A percentile compares a stretch with the other conserved stretches of the same genome.
phyloP scores from a whole-genome alignment of 2,113 vertebrate species.

The Podilymbus podiceps region DNA sequence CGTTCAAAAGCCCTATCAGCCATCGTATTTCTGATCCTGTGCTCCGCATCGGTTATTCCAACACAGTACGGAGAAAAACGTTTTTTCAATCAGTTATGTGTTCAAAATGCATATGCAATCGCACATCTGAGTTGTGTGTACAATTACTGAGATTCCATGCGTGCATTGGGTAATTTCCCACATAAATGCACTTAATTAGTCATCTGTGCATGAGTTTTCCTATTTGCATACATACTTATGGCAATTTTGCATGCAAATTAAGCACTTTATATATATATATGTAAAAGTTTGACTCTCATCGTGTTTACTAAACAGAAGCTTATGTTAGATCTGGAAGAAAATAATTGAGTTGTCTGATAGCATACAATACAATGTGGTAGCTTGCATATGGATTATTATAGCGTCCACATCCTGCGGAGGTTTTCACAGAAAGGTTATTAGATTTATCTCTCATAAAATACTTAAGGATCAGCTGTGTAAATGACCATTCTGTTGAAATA shows the following conservation, averaged over 20 bases:
- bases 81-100: constrained; percentile 49
- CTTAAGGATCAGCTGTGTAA: constrained; percentile 24
- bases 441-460: constrained; percentile 27
- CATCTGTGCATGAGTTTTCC: constrained; percentile 58
- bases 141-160: constrained; percentile 56
- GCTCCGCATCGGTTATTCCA: not conserved
- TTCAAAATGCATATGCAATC: constrained; percentile 50
- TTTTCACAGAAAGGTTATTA: constrained; percentile 25
- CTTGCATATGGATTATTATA: not conserved
- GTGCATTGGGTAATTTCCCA: constrained; percentile 61
- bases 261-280: constrained; percentile 53
- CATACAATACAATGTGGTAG: not conserved
- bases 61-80: not conserved
- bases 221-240: constrained; percentile 64
- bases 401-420: not conserved
- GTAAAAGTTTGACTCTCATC: constrained; percentile 50
- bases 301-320: constrained; percentile 30
- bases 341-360: constrained; percentile 33
- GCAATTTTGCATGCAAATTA: constrained; percentile 67
- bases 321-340: constrained; percentile 10
- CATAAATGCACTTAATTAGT: constrained; percentile 70
- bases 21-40: not conserved
- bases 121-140: constrained; percentile 40
- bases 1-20: not conserved
- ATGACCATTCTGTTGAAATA: not conserved